Evolutionary conservation across 2,888 invertebrate genomes (phyloP).

Genomic region (Mesoligia furuncula): DNA sequence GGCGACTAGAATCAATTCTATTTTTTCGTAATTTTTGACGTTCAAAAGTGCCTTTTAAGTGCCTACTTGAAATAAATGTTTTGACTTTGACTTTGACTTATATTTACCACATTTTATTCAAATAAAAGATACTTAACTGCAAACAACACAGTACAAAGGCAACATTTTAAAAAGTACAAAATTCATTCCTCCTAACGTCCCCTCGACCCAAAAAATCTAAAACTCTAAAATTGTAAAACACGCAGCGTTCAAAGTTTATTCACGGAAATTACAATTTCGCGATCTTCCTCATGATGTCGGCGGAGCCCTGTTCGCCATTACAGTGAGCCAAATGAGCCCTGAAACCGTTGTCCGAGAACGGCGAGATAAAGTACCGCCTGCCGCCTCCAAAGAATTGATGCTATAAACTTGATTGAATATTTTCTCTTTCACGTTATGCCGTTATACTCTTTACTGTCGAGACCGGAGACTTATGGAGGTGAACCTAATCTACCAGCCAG

Average conservation of each 20-base stretch:
- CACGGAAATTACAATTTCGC: constrained; percentile 66
- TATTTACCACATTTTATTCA: not conserved
- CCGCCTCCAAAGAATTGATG: constrained; percentile 70
- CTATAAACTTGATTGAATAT: constrained; percentile 85
- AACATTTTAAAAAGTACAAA: not conserved
- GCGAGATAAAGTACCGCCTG: constrained; percentile 69
- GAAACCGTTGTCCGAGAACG: constrained; percentile 70
- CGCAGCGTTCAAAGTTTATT: constrained; percentile 46
- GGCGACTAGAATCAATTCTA: too few species aligned
- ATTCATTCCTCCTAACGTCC: constrained; percentile 2
- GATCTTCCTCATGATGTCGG: constrained; percentile 61
- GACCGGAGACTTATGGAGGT: constrained; percentile 66
- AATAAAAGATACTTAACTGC: not conserved
- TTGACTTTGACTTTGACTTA: too few species aligned
- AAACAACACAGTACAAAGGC: not conserved
- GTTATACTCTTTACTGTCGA: constrained; percentile 56
- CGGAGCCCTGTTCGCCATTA: constrained; percentile 65
- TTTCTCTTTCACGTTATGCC: constrained; percentile 72
- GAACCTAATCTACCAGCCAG: constrained; percentile 61
- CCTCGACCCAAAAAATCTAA: not conserved
- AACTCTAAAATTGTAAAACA: constrained; percentile 26
- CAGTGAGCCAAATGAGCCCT: constrained; percentile 74
- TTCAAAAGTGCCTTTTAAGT: too few species aligned
- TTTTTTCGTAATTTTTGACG: too few species aligned
- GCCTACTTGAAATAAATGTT: too few species aligned